Conservation (phyloP, 1,140 invertebrate genomes). For the Probaryconus sp. region DNA sequence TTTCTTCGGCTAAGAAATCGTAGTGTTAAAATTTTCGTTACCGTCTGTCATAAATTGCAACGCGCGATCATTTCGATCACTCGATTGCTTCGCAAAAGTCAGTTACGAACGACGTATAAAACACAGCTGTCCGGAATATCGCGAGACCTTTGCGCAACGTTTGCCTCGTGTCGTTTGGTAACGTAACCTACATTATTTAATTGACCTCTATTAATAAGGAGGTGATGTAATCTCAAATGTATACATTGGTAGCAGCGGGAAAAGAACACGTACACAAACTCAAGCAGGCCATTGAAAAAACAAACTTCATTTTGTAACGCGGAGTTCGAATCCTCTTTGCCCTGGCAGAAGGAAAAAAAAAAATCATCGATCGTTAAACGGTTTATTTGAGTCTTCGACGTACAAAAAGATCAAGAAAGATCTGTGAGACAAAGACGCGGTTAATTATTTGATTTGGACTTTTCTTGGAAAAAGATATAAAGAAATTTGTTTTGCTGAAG, state of each 20-base stretch:
- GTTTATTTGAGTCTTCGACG: no score
- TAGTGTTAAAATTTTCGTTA: no score
- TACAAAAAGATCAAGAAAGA: no score
- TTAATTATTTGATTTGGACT: no score
- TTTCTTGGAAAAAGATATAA: no score
- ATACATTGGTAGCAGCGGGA: constrained; percentile 29
- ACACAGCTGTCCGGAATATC: constrained; percentile 30
- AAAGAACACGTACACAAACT: constrained; percentile 34
- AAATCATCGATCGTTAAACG: no score
- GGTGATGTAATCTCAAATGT: constrained; percentile 62
- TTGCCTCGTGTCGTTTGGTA: constrained; percentile 57
- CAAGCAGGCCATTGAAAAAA: constrained; percentile 33
- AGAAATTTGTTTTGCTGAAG: no score
- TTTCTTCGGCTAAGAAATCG: not conserved
- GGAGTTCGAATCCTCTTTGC: not conserved
- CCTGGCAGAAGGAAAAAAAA: no score
- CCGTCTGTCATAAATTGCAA: not conserved
- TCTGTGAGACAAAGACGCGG: no score
- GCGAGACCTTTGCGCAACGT: constrained; percentile 58
- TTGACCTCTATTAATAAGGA: constrained; percentile 67
- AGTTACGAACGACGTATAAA: constrained; percentile 14
- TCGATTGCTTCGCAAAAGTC: constrained; percentile 17
- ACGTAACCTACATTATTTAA: constrained; percentile 68
- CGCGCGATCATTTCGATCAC: not conserved
- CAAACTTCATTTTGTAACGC: constrained; percentile 14